Base-by-base conservation (phyloP, 2,113 vertebrate species). In the Rissa tridactyla region DNA sequence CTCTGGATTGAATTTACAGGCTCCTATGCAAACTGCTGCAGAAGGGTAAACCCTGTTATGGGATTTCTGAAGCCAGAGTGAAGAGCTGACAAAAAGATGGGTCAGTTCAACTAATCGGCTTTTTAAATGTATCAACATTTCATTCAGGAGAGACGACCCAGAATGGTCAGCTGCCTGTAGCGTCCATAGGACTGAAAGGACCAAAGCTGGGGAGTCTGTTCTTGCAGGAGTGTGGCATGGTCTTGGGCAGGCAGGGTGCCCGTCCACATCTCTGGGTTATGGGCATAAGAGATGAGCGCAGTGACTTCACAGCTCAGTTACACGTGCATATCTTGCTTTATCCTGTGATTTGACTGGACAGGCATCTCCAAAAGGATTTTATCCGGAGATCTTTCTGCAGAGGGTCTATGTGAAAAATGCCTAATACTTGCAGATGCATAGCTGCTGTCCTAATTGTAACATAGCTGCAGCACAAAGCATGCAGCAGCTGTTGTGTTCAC, bases 41-140 rank as follows among this genome's bases (percentile, higher is more conserved):
- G 82, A 70, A 85, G 42, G 65, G 60, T 82, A 95, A 95, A 97
- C 96, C 91, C 60, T 94, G 46, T 97, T 96, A 95, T 9, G 15
- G 68, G 91, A 87, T 91, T 97, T 96, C 68, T 69, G 62, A 89
- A 95, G 78, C 27, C 57, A 65, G 61, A 47, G 57, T 44, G 47
- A 87, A 92, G 46, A 88, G 34, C 90, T 96, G 85, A 76, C 82
- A 76, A 87, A 95, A 95, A 94, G 88, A 93, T 90, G 82, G 73
- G 88, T 96, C 91, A 85, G 66, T 89, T 92, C 88, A 70, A 32
- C 55, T 93, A 94, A 95, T 95, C 77, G 86, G 92, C 91, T 93
- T 96, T 95, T 95, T 23, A 57, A 72, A 80, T 64, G 60, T n/a
- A 71, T 88, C 92, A 95, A 57, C 25, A 13, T 82, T 93, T 92